Base-by-base conservation (phyloP, 2,888 invertebrate genomes). In the Sesia bembeciformis region DNA sequence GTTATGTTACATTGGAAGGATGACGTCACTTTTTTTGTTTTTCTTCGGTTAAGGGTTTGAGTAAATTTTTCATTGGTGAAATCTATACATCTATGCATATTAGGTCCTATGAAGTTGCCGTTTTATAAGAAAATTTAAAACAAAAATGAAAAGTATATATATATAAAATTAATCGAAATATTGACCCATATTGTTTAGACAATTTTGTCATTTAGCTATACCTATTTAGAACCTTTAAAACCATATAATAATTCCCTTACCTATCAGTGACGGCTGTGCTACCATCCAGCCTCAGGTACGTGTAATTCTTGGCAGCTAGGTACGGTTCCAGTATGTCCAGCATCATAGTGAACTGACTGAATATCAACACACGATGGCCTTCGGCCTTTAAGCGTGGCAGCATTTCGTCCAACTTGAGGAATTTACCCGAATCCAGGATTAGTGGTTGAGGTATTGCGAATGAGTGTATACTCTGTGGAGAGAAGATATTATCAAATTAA, bases 281-380 rank as follows among this genome's bases (percentile, higher is more conserved):
- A 2, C 98, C 98, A 77, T 99, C 98, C 8, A 99, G 88, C 52
- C 98, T 91, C 60, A 96, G 83, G 80, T 93, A 98, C 7, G 92
- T 91, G 76, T 96, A 90, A 0, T 92, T 91, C 49, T 94, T 91
- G 54, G 95, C 88, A n/a, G 90, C 86, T 65, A 98, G 88, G 87
- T 96, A 99, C 51, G 94, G 94, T 83, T 98, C 97, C 64, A 99
- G 82, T 62, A 99, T 92, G 83, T 99, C 97, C 75, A 99, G 90
- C 91, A 99, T 93, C 92, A 97, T 97, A 41, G 96, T 96, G 86
- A 98, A 99, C 90, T 99, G 99, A 76, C 97, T 97, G 90, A 99
- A 99, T 63, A 99, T 91, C 57, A 99, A 89, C 60, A 98, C 96
- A 8, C 98, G 91, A 77, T 96, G 95, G 0, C 94, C 95, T 0